A percentile compares a stretch with the other conserved stretches of the same genome.
Conservation (phyloP, 2,113 vertebrate species). For the Peromyscus polionotus region DNA sequence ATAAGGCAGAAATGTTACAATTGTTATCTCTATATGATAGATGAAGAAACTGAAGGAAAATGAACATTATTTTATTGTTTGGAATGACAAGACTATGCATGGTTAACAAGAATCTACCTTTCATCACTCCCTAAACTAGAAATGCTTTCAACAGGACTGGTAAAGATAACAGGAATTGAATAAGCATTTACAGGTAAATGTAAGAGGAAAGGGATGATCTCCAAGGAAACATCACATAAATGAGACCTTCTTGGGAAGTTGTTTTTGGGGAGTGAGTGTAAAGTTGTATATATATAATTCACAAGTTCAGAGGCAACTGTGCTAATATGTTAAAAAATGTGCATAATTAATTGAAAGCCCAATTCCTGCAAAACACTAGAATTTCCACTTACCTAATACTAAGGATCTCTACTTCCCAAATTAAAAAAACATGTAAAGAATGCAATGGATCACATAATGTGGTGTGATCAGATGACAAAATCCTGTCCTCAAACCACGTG, state of each 20-base stretch:
- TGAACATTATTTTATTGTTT: constrained; percentile 2
- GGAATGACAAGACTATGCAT: constrained; percentile 39
- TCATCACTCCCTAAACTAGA: background rate
- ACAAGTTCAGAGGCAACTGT: background rate
- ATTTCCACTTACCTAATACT: constrained; percentile 47
- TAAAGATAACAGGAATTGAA: background rate
- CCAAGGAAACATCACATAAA: background rate
- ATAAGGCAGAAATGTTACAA: constrained; percentile 43
- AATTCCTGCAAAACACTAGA: constrained; percentile 39
- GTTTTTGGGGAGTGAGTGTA: background rate
- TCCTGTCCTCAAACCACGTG: background rate
- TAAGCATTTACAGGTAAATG: constrained; percentile 20
- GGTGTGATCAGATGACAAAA: background rate
- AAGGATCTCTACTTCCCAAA: background rate
- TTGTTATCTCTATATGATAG: background rate
- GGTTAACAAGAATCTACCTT: constrained; percentile 43
- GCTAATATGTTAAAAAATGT: constrained; percentile 26
- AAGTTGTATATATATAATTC: constrained; percentile 18
- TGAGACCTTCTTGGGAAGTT: background rate
- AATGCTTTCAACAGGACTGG: background rate
- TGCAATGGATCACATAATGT: constrained; percentile 24
- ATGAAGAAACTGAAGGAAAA: constrained; percentile 36
- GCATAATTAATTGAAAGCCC: constrained; percentile 17
- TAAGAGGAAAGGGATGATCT: background rate
- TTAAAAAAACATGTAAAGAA: background rate